Base-by-base conservation (phyloP, 2,888 invertebrate genomes). In the Corbicula japonica region DNA sequence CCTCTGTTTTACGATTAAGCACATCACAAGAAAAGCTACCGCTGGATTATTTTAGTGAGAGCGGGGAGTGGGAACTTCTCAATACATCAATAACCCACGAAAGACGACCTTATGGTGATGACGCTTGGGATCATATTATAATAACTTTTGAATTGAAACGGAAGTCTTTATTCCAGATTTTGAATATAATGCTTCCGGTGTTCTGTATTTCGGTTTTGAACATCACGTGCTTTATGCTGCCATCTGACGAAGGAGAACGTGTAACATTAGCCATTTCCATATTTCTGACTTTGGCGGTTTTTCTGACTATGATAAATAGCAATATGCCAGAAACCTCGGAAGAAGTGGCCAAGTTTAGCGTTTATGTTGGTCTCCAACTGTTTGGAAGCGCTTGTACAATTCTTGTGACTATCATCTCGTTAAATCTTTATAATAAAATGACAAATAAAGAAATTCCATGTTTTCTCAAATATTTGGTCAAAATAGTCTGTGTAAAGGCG, bases 271-370 rank as follows among this genome's bases (percentile, higher is more conserved):
- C 82, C 26, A 80, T 84, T 6, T 83, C 85, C n/a, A 66, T 84
- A 10, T 86, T 85, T 58, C 75, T 86, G 10, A 85, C 85, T 2
- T 74, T 86, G 54, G 85, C 85, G 8, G 86, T 86, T 10, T 86
- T 85, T 65, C 48, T 86, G 34, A 85, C 86, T 8, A 73, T 82
- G 32, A 60, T 86, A 0, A 76, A 76, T 26, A 75, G 76, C 35
- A 75, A 75, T n/a, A 72, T 85, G 18, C 86, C 86, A 0, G 76
- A 83, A 38, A 72, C 82, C 15, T 86, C 86, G 1, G 80, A 79
- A 28, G 78, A 79, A 10, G 61, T 85, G 10, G 78, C 83, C 10
- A 68, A 73, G 10, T 77, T 85, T 52, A 76, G 80, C n/a, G 70
- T 84, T n/a, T 86, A 86, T 30, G 69, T 85, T n/a, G 80, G 82